Evolutionary conservation across 2,113 vertebrate genomes (phyloP).

Genomic region (Choloepus hoffmanni): DNA sequence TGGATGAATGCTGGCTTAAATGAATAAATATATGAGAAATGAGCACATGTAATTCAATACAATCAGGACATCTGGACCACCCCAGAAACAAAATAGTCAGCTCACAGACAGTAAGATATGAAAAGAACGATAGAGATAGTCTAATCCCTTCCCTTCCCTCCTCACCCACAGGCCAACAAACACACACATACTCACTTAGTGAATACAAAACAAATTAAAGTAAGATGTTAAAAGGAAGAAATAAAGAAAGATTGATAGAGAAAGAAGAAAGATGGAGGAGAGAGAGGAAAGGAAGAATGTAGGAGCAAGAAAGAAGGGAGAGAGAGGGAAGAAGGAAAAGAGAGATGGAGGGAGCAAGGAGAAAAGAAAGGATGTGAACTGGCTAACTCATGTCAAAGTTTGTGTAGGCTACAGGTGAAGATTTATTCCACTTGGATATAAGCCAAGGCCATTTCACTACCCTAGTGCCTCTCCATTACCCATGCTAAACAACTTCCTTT

Average conservation of each 20-base stretch:
- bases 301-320: neutral
- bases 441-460: neutral
- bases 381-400: neutral
- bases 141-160: too few species aligned
- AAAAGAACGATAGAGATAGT: neutral
- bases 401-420: neutral
- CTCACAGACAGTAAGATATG: neutral
- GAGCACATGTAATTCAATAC: constrained; percentile 9
- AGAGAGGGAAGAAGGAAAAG: neutral
- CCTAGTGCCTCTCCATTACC: neutral
- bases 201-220: neutral
- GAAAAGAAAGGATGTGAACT: neutral
- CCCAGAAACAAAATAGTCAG: neutral
- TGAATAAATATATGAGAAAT: constrained; percentile 57
- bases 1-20: neutral
- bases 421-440: neutral
- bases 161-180: neutral
- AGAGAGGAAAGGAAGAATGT: neutral
- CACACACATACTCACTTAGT: neutral
- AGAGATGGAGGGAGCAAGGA: neutral
- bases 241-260: neutral
- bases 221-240: neutral
- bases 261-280: neutral
- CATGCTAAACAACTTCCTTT: constrained; percentile 18
- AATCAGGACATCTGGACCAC: neutral